Base-by-base conservation (phyloP, 1,140 invertebrate genomes). In the Hyles vespertilio region DNA sequence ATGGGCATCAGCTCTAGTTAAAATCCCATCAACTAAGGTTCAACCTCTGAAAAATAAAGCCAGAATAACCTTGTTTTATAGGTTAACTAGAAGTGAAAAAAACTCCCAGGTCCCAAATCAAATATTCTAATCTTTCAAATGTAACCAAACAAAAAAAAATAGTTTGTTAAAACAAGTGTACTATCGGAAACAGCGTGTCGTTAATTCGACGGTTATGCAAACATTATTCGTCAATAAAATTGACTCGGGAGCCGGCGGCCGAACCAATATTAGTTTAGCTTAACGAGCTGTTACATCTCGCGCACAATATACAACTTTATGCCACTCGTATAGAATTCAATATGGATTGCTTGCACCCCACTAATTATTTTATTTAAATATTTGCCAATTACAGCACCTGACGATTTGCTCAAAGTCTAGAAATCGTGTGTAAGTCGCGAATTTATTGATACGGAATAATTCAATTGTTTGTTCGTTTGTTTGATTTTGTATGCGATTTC, bases 321-420 rank as follows among this genome's bases (percentile, higher is more conserved):
- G 3, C 7, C 5, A n/a, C n/a, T 6, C 8, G 7, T 40, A 40
- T 58, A 70, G 58, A 46, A 62, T 60, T 32, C 12, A 8, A 36
- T 58, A 50, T 53, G 3, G 1, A 11, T 58, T 56, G 43, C 10
- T 51, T 9, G 0, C 0, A 0, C 7, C n/a, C 22, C 22, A 64
- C 59, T 70, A 70, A 70, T 70, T 70, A 70, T 67, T 70, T 67
- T 67, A 67, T 65, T 70, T 67, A 70, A 70, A 70, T 70, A 67
- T 70, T 70, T 70, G 65, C 65, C 68, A 67, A 70, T 70, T 70
- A 70, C 57, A 33, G 50, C 47, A 46, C 32, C 32, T 52, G 59
- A 40, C 36, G 36, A 40, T 40, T 40, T 40, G 8, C 36, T 40
- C 36, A 40, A 40, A 40, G 36, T 40, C 36, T 40, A 40, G 36